Base-by-base conservation (phyloP, 2,113 vertebrate species). In the Rhadina sibilatrix region DNA sequence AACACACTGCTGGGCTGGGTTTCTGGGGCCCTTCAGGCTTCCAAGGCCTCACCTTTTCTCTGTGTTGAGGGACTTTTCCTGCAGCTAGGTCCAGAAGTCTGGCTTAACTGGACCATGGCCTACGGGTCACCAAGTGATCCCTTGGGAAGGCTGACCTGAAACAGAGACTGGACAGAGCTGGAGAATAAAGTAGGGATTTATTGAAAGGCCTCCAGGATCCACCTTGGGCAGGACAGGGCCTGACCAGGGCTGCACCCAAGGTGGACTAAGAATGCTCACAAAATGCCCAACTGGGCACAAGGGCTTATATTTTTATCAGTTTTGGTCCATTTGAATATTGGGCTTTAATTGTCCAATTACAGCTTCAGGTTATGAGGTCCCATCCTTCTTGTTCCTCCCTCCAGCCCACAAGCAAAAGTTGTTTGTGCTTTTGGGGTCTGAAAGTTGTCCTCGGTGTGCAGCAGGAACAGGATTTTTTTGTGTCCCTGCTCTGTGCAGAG, bases 281-380 rank as follows among this genome's bases (percentile, higher is more conserved):
- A 21, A 59, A 59, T 35, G 22, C 4, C 14, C 3, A 6, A 35
- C 1, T 0, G 4, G 22, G 35, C 33, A 35, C 4, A 0, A 35
- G 6, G 12, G 4, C 56, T 57, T 12, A 57, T 21, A 15, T n/a
- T 57, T 57, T 57, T n/a, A 15, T 57, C 15, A 57, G 33, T 57
- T 57, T 35, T 23, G 56, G 33, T 57, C 13, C 33, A 15, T 57
- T n/a, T 57, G 33, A 9, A 57, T 13, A 3, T 59, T 59, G 57
- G n/a, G n/a, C n/a, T 35, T 59, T 7, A 35, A 59, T 59, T 59
- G n/a, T 37, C 57, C 57, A 25, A 11, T 59, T 17, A 0, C 15
- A 59, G 23, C 23, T 25, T 2, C n/a, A 25, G 57, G 23, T 0
- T 59, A 10, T 17, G 23, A 59, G n/a, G 22, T 24, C n/a, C 22